Base-by-base conservation (phyloP, 2,888 invertebrate genomes). In the Willowsia nigromaculata region DNA sequence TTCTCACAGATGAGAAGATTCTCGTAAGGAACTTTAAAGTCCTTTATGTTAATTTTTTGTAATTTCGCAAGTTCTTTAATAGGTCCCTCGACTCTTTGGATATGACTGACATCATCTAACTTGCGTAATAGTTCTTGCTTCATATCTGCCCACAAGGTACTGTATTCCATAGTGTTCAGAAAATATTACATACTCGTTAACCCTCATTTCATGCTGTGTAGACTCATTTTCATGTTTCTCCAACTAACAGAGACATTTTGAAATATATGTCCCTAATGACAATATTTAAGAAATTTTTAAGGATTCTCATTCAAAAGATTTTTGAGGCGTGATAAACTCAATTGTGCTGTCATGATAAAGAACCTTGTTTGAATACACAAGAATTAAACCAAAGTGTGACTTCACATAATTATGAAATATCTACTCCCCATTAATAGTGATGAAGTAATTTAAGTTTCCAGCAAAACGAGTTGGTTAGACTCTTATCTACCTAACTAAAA, bases 21-120 rank as follows among this genome's bases (percentile, higher is more conserved):
- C 27, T 30, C 30, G 30, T 59, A n/a, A n/a, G n/a, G 22, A 37
- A 40, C 37, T 40, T 40, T 40, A 40, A 68, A 68, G 5, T 18
- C 40, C 68, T 18, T 68, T 68, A 68, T 68, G 68, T 11, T 68
- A 68, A 68, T 68, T 40, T 68, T 40, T 9, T 59, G 68, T 18
- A 68, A 40, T 68, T 68, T 68, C 18, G 68, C 22, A 68, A 68
- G 37, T 68, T 68, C n/a, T 68, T 37, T 62, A 68, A 40, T 68
- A 25, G 68, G 18, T n/a, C n/a, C 1, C 50, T 50, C 6, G 2
- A n/a, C 50, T 18, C 50, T 18, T 50, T 18, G 15, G 50, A 50
- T 50, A 6, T 50, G 18, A 50, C 50, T n/a, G n/a, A n/a, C n/a
- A n/a, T n/a, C n/a, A n/a, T n/a, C 6, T 5, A 50, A 50, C 50